These are phyloP conservation scores for Lordiphosa andalusiaca DNA, from an alignment of 2,888 invertebrate species.

Conservation along the genomic window DNA sequence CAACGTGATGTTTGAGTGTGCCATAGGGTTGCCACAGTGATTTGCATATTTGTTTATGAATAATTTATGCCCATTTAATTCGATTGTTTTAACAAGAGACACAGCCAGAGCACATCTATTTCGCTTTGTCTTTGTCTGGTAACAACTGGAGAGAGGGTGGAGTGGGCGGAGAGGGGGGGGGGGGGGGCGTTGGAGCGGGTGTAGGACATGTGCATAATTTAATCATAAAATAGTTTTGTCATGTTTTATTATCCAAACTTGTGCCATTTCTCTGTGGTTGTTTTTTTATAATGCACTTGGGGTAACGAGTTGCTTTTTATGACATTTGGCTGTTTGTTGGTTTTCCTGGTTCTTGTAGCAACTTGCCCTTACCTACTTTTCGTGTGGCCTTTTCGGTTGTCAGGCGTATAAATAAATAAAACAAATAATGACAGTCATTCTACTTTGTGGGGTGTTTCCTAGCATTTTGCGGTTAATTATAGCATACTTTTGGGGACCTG, in stretches of 20 bases:
- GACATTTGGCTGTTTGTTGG: slow-evolving; percentile 57
- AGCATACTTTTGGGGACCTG: slow-evolving; percentile 37
- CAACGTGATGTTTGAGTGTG: slow-evolving; percentile 26
- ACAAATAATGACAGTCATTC: slow-evolving; percentile 70
- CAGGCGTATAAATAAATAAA: slow-evolving; percentile 69
- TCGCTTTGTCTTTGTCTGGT: too few relatives aligned
- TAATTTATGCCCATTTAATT: slow-evolving; percentile 71
- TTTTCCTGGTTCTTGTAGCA: too few relatives aligned
- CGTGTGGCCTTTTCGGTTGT: slow-evolving; percentile 36
- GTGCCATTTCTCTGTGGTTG: slow-evolving; percentile 38
- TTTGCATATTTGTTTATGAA: slow-evolving; percentile 63
- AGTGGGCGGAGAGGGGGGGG: too few relatives aligned
- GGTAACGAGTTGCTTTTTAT: slow-evolving; percentile 36
- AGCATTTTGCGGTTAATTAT: slow-evolving; percentile 66
- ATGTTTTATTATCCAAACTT: slow-evolving; percentile 54
- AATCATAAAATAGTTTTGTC: slow-evolving; percentile 73
- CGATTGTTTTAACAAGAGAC: slow-evolving; percentile 44
- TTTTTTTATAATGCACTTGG: slow-evolving; percentile 10
- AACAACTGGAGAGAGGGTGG: too few relatives aligned
- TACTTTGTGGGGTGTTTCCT: slow-evolving; percentile 31
- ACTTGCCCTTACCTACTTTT: background rate
- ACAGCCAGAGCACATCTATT: background rate
- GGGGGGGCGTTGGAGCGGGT: too few relatives aligned
- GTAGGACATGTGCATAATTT: slow-evolving; percentile 51
- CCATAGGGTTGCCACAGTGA: slow-evolving; percentile 55